Evolutionary conservation across 2,113 vertebrate genomes (phyloP).

Genomic region (Glaucidium brasilianum): DNA sequence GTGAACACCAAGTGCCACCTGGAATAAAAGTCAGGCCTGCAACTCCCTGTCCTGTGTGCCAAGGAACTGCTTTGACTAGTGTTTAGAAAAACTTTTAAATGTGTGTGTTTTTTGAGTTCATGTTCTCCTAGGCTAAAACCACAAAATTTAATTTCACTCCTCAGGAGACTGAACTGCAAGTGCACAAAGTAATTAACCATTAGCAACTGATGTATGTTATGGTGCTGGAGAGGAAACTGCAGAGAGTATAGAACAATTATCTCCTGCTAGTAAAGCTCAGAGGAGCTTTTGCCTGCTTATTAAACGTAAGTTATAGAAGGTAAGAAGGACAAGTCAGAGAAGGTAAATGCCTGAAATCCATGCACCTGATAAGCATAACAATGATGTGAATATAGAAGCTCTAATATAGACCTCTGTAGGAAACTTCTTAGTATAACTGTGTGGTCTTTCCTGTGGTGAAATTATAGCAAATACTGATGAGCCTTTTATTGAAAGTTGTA

Average conservation of each 20-base stretch:
- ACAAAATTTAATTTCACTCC: conserved; percentile 60
- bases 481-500: neutral
- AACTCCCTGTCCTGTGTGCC: neutral
- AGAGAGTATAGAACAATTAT: conserved; percentile 33
- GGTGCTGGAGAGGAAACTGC: neutral
- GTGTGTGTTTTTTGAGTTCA: neutral
- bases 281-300: conserved; percentile 28
- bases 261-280: conserved; percentile 31
- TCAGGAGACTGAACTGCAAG: conserved; percentile 42
- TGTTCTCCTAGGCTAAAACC: conserved; percentile 27
- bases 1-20: neutral
- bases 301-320: neutral
- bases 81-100: neutral
- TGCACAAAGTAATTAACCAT: conserved; percentile 65
- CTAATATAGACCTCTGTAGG: neutral
- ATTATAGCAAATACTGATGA: neutral
- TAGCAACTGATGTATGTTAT: conserved; percentile 3
- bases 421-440: neutral
- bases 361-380: conserved; percentile 6
- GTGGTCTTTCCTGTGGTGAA: neutral
- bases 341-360: conserved; percentile 1
- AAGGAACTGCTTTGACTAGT: neutral
- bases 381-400: neutral
- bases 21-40: neutral
- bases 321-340: conserved; percentile 14